phyloP scores from a whole-genome alignment of 1,140 invertebrate species.

The Drosophila neocordata region DNA sequence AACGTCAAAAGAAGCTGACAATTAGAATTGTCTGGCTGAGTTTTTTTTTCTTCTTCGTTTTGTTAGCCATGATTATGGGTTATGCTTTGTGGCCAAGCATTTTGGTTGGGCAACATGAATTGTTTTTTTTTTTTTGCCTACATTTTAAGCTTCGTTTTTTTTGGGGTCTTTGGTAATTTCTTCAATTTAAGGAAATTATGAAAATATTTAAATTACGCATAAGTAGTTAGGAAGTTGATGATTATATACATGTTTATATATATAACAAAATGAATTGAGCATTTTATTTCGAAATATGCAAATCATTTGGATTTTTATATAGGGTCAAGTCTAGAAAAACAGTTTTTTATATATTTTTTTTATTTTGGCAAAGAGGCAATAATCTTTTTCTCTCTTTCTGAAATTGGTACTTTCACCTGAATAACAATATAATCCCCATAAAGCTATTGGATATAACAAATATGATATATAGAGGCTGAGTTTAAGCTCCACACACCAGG shows the following conservation, averaged over 20 bases:
- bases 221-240: conserved; percentile 65
- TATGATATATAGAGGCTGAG: background rate
- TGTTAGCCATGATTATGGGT: conserved; percentile 67
- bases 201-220: conserved; percentile 73
- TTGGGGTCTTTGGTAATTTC: conserved; percentile 25
- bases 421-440: conserved; percentile 10
- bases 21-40: conserved; percentile 76
- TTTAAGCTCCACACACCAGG: conserved; percentile 31
- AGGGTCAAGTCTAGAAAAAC: background rate
- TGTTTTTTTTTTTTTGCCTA: conserved; percentile 36
- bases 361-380: background rate
- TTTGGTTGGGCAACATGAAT: conserved; percentile 56
- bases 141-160: conserved; percentile 38
- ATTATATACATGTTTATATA: conserved; percentile 26
- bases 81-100: conserved; percentile 43
- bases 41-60: conserved; percentile 43
- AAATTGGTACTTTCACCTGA: conserved; percentile 11
- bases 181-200: conserved; percentile 54
- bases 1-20: conserved; percentile 56
- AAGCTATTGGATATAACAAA: conserved; percentile 10
- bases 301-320: conserved; percentile 33
- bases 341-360: background rate
- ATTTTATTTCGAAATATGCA: conserved; percentile 40
- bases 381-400: too few species aligned
- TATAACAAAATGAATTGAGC: background rate